These are phyloP conservation scores for Micrastur ruficollis DNA, from an alignment of 2,797 vertebrate genomes.

Conservation along the genomic window DNA sequence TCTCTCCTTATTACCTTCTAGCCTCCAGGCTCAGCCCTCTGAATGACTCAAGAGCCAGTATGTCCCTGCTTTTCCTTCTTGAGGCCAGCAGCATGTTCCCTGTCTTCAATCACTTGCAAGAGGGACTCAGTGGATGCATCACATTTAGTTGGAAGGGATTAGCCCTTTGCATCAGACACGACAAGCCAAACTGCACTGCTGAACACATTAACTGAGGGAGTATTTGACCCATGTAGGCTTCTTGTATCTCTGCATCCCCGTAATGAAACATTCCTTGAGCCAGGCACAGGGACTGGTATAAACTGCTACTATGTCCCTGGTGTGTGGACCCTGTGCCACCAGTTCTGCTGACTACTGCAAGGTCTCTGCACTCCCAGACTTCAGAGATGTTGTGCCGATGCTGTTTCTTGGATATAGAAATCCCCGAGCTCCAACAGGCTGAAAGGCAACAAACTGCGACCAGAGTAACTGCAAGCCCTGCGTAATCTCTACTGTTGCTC, in stretches of 20 bases:
- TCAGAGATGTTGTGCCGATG: neutral
- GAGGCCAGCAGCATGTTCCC: neutral
- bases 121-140: neutral
- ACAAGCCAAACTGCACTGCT: neutral
- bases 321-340: neutral
- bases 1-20: slow-evolving; percentile 21
- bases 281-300: neutral
- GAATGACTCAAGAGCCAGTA: neutral
- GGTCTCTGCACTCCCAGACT: neutral
- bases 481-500: neutral
- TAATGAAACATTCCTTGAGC: neutral
- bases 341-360: neutral
- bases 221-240: neutral
- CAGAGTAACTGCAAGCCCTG: neutral
- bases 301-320: neutral
- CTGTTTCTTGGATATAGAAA: neutral
- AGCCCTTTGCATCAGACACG: neutral
- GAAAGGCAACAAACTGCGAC: neutral
- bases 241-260: neutral
- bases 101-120: neutral
- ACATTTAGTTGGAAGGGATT: neutral
- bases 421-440: neutral
- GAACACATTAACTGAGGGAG: neutral
- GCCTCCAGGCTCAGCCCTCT: neutral
- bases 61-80: neutral